Base-by-base conservation (phyloP, 1,140 invertebrate species). In the Lerema accius region DNA sequence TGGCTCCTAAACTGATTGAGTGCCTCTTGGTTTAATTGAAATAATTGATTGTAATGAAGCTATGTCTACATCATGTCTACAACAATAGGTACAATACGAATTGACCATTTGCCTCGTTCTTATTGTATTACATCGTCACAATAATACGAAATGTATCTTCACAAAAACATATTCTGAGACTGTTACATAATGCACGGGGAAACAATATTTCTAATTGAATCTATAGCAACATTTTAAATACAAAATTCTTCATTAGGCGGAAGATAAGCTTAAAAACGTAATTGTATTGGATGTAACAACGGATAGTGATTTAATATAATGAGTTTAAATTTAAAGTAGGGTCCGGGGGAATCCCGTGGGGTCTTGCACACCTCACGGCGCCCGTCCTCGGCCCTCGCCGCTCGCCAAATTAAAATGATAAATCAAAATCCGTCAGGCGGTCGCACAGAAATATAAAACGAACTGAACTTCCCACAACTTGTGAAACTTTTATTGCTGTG, bases 391-490 rank as follows among this genome's bases (percentile, higher is more conserved):
- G 81, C 80, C 82, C 80, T 80, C 82, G 72, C 76, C 64, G 76
- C 71, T 72, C 73, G 65, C 76, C 77, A 85, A 87, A 87, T 85
- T 87, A 85, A 85, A 87, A 87, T 85, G 78, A 87, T 87, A 87
- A 87, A 87, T 87, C 84, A 87, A 85, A 86, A 87, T 78, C 82
- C 71, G 76, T 82, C 81, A 80, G 71, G 55, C 55, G 42, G 42
- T 58, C 55, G 26, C 55, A 58, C 55, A 58, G 42, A 58, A 58
- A 58, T 58, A 58, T 58, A 58, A 58, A 58, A 58, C 55, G 55
- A 58, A 58, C 42, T 6, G 42, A 58, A 46, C 55, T 58, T 58
- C 55, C 55, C 55, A 19, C 55, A 58, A 46, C 42, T 58, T 58
- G 43, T 58, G 55, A 46, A 58, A 58, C 55, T 58, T 58, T 58